Base-by-base conservation (phyloP, 92 coral and sea anemone species). In the Zoanthus solanderi region DNA sequence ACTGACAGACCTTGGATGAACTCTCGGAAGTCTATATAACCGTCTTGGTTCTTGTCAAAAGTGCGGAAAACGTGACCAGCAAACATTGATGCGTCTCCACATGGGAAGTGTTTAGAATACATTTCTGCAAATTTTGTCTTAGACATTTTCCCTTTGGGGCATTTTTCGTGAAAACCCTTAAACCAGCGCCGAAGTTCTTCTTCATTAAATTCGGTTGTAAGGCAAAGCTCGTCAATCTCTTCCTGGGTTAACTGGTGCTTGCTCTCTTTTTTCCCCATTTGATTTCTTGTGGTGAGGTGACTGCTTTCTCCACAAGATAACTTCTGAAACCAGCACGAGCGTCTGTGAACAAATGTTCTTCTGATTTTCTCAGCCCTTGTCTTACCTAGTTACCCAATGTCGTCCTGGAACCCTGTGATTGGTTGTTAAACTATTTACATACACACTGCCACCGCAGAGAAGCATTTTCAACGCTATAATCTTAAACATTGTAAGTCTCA, bases 11-110 rank as follows among this genome's bases (percentile, higher is more conserved):
- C 98, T 87, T 93, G 94, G 34, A 97, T 95, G 80, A 97, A 97
- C 93, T 97, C 99, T 71, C 92, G 90, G 86, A 97, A 97, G 76
- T 97, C 99, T 83, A 97, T 95, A 60, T 96, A 93, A 7, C 99
- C 99, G 83, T 97, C 99, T 52, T 91, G 96, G 91, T 97, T 97
- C 77, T 95, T 95, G 87, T 97, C 99, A 76, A 97, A 97, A 32
- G 99, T 97, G 74, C 99, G 98, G 75, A 97, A 97, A 46, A 96
- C 94, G 76, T 97, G 99, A 37, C 98, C 95, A 0, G 99, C 99
- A 68, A 97, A 97, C 54, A 95, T 88, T 32, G 92, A 84, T 1
- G 99, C 97, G 81, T 97, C 99, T 29, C 99, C 98, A 23, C 94
- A 92, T 5, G 95, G 92, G 72, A 92, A 97, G 61, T 94, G 93